Conservation (phyloP, 2,113 vertebrate species). For the Chascanopsetta lugubris region DNA sequence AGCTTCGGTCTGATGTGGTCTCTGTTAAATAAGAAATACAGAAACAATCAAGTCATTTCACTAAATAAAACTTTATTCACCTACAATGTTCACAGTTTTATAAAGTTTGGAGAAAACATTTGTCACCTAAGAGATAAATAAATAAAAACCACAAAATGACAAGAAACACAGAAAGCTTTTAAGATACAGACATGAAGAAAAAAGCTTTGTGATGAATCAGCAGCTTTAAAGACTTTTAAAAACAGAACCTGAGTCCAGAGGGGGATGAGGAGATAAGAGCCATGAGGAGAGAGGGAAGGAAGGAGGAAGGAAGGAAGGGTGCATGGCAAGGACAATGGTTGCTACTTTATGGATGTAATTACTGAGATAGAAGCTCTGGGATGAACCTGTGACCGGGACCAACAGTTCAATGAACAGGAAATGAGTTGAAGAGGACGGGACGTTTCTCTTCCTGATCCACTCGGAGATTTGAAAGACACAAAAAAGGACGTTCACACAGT, state of each 20-base stretch:
- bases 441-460: no score
- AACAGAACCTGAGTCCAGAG: conserved; percentile 30
- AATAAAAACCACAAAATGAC: conserved; percentile 16
- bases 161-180: conserved; percentile 12
- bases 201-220: conserved; percentile 12
- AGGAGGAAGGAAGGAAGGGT: not conserved
- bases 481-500: no score
- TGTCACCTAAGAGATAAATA: conserved; percentile 35
- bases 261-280: not conserved
- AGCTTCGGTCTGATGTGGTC: no score
- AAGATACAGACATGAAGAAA: conserved; percentile 26
- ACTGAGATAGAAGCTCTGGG: no score
- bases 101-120: conserved; percentile 15
- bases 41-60: not conserved
- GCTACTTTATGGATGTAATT: no score
- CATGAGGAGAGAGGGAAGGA: not conserved
- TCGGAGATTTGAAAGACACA: no score
- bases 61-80: conserved; percentile 46
- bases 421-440: no score
- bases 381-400: no score
- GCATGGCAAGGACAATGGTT: not conserved
- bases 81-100: conserved; percentile 47
- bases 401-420: no score
- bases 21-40: conserved; percentile 2
- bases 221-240: conserved; percentile 61